These are phyloP conservation scores for Strix uralensis DNA, from an alignment of 2,113 vertebrate genomes.

Conservation along the genomic window DNA sequence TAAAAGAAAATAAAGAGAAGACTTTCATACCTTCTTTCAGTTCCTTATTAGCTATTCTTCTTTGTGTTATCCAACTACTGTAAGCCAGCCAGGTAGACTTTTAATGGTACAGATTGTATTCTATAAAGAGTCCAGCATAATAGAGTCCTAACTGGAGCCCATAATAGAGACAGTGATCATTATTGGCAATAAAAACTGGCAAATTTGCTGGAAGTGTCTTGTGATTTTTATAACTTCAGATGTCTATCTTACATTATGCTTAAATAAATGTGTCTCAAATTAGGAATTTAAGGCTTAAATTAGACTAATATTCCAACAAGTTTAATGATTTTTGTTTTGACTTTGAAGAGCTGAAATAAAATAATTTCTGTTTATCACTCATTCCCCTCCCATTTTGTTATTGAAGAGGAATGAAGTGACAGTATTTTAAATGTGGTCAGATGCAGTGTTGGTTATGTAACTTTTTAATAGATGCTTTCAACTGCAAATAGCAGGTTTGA, in stretches of 20 bases:
- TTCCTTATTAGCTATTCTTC: not conserved
- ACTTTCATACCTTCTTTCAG: not conserved
- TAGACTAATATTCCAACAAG: not conserved
- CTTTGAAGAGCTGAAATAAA: slow-evolving; percentile 3
- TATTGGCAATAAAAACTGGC: slow-evolving; percentile 14
- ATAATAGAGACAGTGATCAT: not conserved
- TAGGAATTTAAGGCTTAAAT: not conserved
- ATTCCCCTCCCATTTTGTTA: not conserved
- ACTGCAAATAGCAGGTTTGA: not conserved
- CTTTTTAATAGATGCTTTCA: not conserved
- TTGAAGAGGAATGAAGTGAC: not conserved
- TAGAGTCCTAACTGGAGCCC: not conserved
- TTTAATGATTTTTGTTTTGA: not conserved
- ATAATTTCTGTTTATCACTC: not conserved
- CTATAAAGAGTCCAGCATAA: not conserved
- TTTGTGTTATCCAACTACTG: not conserved
- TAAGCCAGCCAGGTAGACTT: not conserved
- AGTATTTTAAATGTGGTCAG: not conserved
- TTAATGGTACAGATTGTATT: slow-evolving; percentile 1
- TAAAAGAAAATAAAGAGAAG: not conserved
- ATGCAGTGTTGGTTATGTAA: not conserved
- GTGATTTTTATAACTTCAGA: slow-evolving; percentile 26
- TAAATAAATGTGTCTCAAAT: not conserved
- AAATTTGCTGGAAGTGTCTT: slow-evolving; percentile 23
- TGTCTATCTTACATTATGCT: not conserved